Evolutionary conservation across 1,140 invertebrate species (phyloP).

Genomic region (Drosophila nebulosa): DNA sequence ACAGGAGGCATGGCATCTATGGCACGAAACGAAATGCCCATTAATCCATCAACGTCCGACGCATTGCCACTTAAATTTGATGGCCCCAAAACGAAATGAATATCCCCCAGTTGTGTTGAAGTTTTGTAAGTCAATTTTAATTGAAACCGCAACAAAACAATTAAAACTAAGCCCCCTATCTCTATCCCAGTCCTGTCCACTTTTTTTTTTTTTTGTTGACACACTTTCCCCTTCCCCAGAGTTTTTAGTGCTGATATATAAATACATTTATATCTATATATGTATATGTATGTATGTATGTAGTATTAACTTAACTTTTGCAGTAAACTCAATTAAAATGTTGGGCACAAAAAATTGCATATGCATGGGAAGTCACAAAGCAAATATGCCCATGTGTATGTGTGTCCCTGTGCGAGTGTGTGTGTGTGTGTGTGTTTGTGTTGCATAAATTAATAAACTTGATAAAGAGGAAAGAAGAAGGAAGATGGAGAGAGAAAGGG

Average conservation of each 20-base stretch:
- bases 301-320: constrained; percentile 69
- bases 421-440: constrained; percentile 27
- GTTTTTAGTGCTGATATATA: not conserved
- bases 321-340: constrained; percentile 75
- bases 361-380: constrained; percentile 53
- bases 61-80: constrained; percentile 45
- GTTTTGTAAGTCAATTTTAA: constrained; percentile 65
- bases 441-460: constrained; percentile 78
- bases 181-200: not conserved
- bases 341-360: constrained; percentile 64
- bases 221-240: not conserved
- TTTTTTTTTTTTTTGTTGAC: constrained; percentile 10
- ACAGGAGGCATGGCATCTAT: not conserved
- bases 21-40: constrained; percentile 1
- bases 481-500: not conserved
- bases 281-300: constrained; percentile 13
- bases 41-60: constrained; percentile 40
- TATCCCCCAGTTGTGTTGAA: not conserved
- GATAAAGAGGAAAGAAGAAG: constrained; percentile 22
- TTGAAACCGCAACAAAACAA: constrained; percentile 73
- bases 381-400: constrained; percentile 12
- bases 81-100: not conserved
- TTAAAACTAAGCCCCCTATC: constrained; percentile 54
- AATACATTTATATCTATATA: not conserved
- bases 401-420: not conserved